Base-by-base conservation (phyloP, 2,797 vertebrate genomes). In the Sebastes wilsoni region DNA sequence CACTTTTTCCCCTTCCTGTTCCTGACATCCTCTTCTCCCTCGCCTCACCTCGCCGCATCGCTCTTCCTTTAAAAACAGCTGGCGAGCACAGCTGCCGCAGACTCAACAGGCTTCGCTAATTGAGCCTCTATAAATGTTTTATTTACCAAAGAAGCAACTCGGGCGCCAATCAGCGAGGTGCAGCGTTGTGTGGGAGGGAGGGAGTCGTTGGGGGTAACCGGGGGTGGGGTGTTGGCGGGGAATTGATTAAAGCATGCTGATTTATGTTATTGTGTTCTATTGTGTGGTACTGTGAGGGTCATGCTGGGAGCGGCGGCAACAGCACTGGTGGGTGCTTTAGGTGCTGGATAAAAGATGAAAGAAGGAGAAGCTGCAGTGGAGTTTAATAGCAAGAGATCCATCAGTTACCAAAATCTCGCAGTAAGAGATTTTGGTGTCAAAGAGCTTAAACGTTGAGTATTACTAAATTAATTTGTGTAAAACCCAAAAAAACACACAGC, bases 101-200 rank as follows among this genome's bases (percentile, higher is more conserved):
- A 81, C 89, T 93, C 91, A 93, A 95, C 93, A 93, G 88, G 90
- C 91, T 86, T 72, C 8, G 36, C 91, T 95, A 93, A 95, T 94
- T 93, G 92, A 93, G 92, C 90, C 83, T 90, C 91, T 87, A 87
- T 91, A 91, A 93, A 94, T 93, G 89, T 94, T 94, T 96, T 92
- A 95, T 96, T 96, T 94, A 93, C 84, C 89, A 91, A 90, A 89
- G 87, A 90, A 91, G 90, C 82, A 81, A 86, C 79, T 77, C 32
- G 52, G 72, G 74, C 75, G 78, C 87, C 94, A 92, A 93, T 93
- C 91, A 92, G 89, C 23, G 66, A 79, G 72, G 80, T 66, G 74
- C 18, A 34, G 66, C 4, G 75, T 1, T 1, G 1, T 42, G 76
- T 62, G 46, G 46, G 46, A 52, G 18, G 46, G 46, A 27, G 2